Conservation (phyloP, 2,888 invertebrate species). For the Anoncus sp. region DNA sequence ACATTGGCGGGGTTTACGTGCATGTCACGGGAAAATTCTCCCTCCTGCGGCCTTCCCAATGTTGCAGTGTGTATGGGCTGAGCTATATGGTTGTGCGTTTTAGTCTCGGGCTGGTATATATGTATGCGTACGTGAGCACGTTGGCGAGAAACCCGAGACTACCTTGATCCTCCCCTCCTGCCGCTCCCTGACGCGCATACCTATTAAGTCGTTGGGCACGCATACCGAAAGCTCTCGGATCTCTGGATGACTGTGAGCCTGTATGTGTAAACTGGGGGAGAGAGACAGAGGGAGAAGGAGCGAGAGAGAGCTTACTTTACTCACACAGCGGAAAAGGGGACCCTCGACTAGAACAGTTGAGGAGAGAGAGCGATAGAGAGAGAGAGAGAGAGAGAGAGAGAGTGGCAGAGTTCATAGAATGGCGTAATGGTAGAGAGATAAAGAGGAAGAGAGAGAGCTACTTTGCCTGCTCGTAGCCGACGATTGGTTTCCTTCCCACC, state of each 20-base stretch:
- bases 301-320: constrained; percentile 9
- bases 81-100: constrained; percentile 6
- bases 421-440: constrained; percentile 16
- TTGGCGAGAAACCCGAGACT: constrained; percentile 30
- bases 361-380: too few species aligned
- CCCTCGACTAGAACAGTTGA: background rate
- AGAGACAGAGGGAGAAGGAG: too few species aligned
- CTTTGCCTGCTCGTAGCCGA: constrained; percentile 69
- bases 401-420: background rate
- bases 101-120: background rate
- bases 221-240: constrained; percentile 35
- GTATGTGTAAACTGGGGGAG: background rate
- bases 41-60: constrained; percentile 30
- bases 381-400: constrained; percentile 5
- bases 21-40: constrained; percentile 32
- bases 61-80: constrained; percentile 9
- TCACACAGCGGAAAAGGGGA: constrained; percentile 10
- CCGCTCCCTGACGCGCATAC: constrained; percentile 44
- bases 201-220: constrained; percentile 52
- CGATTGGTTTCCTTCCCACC: constrained; percentile 81
- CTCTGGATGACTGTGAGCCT: background rate
- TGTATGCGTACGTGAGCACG: background rate
- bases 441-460: constrained; percentile 30
- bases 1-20: constrained; percentile 1
- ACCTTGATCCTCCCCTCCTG: constrained; percentile 20